Percentiles rank a stretch among this genome's conserved stretches.
These are phyloP conservation scores for Lasiommata megera DNA, from an alignment of 2,888 invertebrate genomes.

Conservation along the genomic window DNA sequence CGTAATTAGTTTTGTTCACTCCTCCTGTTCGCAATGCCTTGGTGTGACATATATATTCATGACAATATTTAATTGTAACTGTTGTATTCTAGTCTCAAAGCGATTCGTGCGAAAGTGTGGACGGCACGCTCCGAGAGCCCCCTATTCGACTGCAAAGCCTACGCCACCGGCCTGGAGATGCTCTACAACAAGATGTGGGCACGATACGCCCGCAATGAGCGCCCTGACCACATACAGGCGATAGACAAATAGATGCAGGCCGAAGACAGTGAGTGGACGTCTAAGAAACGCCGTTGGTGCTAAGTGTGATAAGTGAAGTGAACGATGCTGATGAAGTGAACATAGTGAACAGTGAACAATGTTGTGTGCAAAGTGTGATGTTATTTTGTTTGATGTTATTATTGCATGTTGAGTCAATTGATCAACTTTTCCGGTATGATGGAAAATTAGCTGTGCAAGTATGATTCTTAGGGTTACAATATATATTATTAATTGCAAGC, in stretches of 20 bases:
- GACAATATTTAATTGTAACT: no score
- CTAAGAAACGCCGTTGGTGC: slow-evolving; percentile 47
- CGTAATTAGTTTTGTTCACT: no score
- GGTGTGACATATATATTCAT: no score
- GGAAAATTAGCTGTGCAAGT: no score
- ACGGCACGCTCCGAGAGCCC: slow-evolving; percentile 93
- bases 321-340: slow-evolving; percentile 20
- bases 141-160: slow-evolving; percentile 96
- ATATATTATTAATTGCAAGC: not conserved
- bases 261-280: slow-evolving; percentile 24
- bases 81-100: slow-evolving; percentile 85
- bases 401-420: no score
- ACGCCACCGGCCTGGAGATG: slow-evolving; percentile 95
- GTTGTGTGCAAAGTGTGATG: not conserved
- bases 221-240: slow-evolving; percentile 89
- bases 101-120: slow-evolving; percentile 98
- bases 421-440: no score
- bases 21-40: no score
- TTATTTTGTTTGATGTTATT: no score
- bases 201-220: slow-evolving; percentile 87
- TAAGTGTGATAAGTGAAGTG: slow-evolving; percentile 34
- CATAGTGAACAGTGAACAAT: not conserved
- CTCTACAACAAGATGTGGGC: slow-evolving; percentile 96
- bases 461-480: no score
- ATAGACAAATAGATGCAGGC: slow-evolving; percentile 54